Evolutionary conservation across 2,888 invertebrate genomes (phyloP).

Genomic region (Arenicola marina): DNA sequence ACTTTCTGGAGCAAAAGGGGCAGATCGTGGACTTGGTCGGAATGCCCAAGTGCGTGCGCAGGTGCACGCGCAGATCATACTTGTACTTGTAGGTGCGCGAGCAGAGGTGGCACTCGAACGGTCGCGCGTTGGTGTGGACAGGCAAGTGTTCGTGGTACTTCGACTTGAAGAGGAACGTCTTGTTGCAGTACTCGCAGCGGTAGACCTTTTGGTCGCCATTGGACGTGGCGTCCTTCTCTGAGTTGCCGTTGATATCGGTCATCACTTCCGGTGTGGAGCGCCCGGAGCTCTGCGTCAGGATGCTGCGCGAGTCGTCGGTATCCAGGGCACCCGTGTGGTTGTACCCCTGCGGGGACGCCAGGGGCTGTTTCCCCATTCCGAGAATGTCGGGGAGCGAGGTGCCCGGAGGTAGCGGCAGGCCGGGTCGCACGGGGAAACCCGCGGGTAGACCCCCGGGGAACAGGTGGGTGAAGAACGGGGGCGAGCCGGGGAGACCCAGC

Average conservation of each 20-base stretch:
- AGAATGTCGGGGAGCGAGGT: background rate
- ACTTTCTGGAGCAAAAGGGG: slow-evolving; percentile 37
- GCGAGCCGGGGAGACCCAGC: slow-evolving; percentile 2
- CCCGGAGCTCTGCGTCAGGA: background rate
- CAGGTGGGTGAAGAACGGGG: slow-evolving; percentile 3
- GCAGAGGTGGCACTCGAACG: slow-evolving; percentile 39
- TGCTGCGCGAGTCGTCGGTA: background rate
- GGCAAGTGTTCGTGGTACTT: slow-evolving; percentile 41
- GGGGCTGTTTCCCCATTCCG: background rate
- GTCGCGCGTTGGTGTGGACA: slow-evolving; percentile 40
- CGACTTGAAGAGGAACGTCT: slow-evolving; percentile 39
- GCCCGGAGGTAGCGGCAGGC: background rate
- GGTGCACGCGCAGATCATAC: slow-evolving; percentile 39
- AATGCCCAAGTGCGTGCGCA: slow-evolving; percentile 40
- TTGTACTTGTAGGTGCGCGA: slow-evolving; percentile 42
- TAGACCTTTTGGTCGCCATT: slow-evolving; percentile 31
- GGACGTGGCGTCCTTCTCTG: background rate
- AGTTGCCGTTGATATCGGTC: slow-evolving; percentile 7
- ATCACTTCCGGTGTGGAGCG: background rate
- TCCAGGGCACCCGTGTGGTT: background rate
- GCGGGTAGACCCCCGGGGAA: background rate
- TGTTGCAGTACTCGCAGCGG: slow-evolving; percentile 35
- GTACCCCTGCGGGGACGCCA: background rate
- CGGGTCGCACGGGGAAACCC: background rate
- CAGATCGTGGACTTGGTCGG: slow-evolving; percentile 43